These are phyloP conservation scores for Lates calcarifer DNA, from an alignment of 2,113 vertebrate genomes.

Conservation along the genomic window DNA sequence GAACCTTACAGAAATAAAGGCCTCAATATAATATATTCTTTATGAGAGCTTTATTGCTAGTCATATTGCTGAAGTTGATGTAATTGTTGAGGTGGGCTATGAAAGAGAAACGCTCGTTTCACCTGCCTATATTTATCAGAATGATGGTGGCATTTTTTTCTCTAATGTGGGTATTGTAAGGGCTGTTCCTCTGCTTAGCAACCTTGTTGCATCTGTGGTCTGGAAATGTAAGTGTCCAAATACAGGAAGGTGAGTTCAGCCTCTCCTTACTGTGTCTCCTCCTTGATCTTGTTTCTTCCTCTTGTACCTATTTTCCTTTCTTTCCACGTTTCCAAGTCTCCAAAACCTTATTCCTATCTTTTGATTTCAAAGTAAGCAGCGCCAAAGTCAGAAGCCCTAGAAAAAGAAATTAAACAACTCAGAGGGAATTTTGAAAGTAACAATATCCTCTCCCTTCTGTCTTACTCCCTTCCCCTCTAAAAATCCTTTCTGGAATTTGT, in stretches of 20 bases:
- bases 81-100: conserved; percentile 18
- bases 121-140: conserved; percentile 5
- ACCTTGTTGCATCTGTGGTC: not conserved
- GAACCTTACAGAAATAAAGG: conserved; percentile 14
- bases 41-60: conserved; percentile 32
- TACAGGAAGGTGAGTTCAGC: not conserved
- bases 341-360: too few relatives aligned
- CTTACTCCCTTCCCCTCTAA: not conserved
- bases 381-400: not conserved
- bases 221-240: not conserved
- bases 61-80: conserved; percentile 15
- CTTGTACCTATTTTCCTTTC: not conserved
- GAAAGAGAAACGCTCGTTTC: conserved; percentile 7
- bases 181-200: not conserved
- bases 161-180: not conserved
- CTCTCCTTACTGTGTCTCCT: not conserved
- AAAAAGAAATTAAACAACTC: not conserved
- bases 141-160: not conserved
- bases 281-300: not conserved
- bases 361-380: not conserved
- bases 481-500: not conserved
- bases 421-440: not conserved
- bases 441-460: not conserved
- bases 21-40: conserved; percentile 21
- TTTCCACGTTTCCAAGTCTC: not conserved